These are phyloP conservation scores for Zapornia atra DNA, from an alignment of 2,113 vertebrate species.

Conservation along the genomic window DNA sequence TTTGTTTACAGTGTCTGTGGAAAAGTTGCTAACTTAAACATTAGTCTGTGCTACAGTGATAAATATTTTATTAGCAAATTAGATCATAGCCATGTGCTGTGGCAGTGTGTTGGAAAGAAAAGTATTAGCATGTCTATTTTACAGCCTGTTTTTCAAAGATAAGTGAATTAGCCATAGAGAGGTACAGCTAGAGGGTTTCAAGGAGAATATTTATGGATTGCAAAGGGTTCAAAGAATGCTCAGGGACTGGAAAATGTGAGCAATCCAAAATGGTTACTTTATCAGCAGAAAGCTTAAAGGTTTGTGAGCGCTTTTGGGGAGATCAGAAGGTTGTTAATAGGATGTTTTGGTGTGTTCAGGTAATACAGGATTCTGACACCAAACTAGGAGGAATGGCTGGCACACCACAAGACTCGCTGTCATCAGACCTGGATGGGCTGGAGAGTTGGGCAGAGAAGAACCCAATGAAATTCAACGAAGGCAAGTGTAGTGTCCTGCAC, in stretches of 20 bases:
- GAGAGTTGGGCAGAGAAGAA: too few relatives aligned
- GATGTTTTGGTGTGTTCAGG: neutral
- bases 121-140: neutral
- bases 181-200: neutral
- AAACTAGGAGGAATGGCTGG: too few relatives aligned
- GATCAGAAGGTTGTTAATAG: neutral
- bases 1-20: neutral
- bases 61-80: neutral
- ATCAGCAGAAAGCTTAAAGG: neutral
- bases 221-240: neutral
- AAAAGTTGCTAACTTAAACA: neutral
- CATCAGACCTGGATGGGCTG: too few relatives aligned
- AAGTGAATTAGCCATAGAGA: neutral
- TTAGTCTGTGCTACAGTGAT: neutral
- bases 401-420: too few relatives aligned
- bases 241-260: neutral
- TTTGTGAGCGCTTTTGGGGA: neutral
- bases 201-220: neutral
- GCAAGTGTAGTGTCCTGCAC: too few relatives aligned
- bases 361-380: neutral
- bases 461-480: too few relatives aligned
- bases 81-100: neutral
- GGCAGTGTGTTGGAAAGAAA: neutral
- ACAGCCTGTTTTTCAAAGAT: neutral
- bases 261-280: neutral